A percentile compares a stretch with the other conserved stretches of the same genome.
Evolutionary conservation across 2,113 vertebrate genomes (phyloP).

Genomic region (Myotis davidii): DNA sequence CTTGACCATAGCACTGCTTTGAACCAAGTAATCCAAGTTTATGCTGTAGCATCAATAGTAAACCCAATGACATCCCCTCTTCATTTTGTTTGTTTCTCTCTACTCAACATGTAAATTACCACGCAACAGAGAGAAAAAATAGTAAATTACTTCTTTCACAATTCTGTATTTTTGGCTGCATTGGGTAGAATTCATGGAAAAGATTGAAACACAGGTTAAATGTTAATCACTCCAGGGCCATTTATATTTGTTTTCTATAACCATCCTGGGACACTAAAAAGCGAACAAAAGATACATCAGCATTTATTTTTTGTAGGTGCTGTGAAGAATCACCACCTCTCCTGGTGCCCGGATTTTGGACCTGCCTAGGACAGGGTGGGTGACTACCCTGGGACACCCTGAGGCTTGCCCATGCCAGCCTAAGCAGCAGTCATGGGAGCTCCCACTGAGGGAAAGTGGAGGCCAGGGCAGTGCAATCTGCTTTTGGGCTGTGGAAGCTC

Average conservation of each 20-base stretch:
- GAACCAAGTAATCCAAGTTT: not conserved
- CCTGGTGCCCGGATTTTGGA: not conserved
- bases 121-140: constrained; percentile 7
- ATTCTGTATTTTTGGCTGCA: not conserved
- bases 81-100: not conserved
- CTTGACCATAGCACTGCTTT: not conserved
- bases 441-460: not conserved
- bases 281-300: not conserved
- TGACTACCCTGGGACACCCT: not conserved
- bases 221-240: not conserved
- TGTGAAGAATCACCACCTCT: not conserved
- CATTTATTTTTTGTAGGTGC: not conserved
- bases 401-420: not conserved
- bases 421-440: no score
- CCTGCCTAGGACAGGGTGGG: not conserved
- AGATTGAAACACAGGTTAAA: not conserved
- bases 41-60: not conserved
- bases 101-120: not conserved
- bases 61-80: not conserved
- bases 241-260: not conserved
- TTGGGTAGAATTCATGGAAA: not conserved
- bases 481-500: not conserved
- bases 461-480: not conserved
- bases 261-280: not conserved
- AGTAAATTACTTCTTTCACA: not conserved